Percentiles rank a stretch among this genome's conserved stretches.
These are phyloP conservation scores for Drosophila sordidapex DNA, from an alignment of 2,888 invertebrate genomes.

Conservation along the genomic window DNA sequence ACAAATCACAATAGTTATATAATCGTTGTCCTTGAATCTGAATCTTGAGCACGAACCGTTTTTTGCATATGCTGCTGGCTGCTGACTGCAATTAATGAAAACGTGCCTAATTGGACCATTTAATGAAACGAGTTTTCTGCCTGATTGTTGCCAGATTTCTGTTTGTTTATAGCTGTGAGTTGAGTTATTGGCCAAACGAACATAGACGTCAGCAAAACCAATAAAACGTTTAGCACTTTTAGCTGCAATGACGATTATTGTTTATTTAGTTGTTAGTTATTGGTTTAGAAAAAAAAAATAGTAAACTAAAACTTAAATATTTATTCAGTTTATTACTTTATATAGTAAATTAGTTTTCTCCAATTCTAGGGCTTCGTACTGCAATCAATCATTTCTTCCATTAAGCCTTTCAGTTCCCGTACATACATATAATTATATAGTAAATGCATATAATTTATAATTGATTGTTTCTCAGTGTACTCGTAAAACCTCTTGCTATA, in stretches of 20 bases:
- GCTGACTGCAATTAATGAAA: constrained; percentile 36
- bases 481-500: background rate
- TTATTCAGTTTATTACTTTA: background rate
- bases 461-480: background rate
- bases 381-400: background rate
- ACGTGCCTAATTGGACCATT: constrained; percentile 40
- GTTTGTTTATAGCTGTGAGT: constrained; percentile 4
- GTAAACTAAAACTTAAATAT: accelerated
- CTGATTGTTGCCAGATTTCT: constrained; percentile 27
- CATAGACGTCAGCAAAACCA: constrained; percentile 24
- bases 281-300: background rate
- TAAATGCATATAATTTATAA: background rate
- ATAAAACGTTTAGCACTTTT: constrained; percentile 7
- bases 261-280: background rate
- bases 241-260: background rate
- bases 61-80: constrained; percentile 27
- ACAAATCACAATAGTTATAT: constrained; percentile 25
- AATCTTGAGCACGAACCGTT: constrained; percentile 36
- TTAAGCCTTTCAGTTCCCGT: background rate
- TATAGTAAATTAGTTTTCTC: background rate
- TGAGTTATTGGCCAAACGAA: constrained; percentile 25
- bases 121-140: constrained; percentile 44
- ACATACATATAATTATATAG: background rate
- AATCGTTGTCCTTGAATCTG: constrained; percentile 51
- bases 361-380: background rate